Evolutionary conservation across 2,797 vertebrate species (phyloP), one percentile per base, ranked within the genome.

Genomic region (Anguilla anguilla): DNA sequence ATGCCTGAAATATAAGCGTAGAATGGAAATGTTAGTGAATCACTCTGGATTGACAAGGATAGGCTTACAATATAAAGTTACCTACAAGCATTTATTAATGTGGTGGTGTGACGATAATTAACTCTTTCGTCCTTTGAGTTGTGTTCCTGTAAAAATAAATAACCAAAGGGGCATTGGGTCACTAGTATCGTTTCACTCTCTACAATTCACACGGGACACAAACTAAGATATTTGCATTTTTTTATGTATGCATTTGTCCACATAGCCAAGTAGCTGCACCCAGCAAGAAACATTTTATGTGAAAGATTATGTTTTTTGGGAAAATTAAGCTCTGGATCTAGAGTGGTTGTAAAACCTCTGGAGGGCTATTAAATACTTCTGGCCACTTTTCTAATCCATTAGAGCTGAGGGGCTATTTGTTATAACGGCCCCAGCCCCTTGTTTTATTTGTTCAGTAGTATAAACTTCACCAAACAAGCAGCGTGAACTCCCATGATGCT

Each of bases 301-400:
- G 83, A 87, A 88, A 90, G 87, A 94, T 92, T 90, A 94, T 92
- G 87, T 89, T 6, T 15, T 87, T 31, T 35, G 87, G 64, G 83
- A 86, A 86, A 59, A 88, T 82, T 85, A 67, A 79, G 57, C 86
- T 43, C 69, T 83, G 87, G 89, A 92, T 93, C 92, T 90, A 91
- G 82, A 88, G 85, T 15, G 85, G 85, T 90, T 79, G 87, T 93
- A 92, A 93, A 94, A 92, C 89, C 87, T 83, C 31, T 85, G 0
- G n/a, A 89, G 91, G 91, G 69, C 89, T 89, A 92, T 93, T 93
- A 94, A 91, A 91, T 89, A 91, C 79, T 74, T 88, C 86, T 89
- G 91, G 82, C 81, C 86, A 90, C 90, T 90, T 90, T 90, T 92
- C 87, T 89, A 93, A 94, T 93, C 91, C 93, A 94, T 95, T 94